Conservation (phyloP, 2,888 invertebrate genomes). For the Drosophila prolongata region DNA sequence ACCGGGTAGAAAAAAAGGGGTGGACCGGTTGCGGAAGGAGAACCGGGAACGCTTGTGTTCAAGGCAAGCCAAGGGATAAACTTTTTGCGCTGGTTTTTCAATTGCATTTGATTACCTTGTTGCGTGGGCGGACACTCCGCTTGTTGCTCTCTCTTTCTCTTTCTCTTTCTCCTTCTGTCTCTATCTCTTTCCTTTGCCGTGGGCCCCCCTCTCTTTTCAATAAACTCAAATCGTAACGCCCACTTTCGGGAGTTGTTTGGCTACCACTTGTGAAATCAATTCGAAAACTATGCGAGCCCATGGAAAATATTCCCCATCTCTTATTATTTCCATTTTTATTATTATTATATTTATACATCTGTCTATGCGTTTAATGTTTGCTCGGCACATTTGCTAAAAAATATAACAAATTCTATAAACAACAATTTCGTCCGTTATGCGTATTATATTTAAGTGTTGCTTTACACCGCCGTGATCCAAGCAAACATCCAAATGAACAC, state of each 20-base stretch:
- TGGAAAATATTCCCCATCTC: slow-evolving; percentile 39
- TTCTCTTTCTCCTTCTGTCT: not conserved
- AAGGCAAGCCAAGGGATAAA: slow-evolving; percentile 65
- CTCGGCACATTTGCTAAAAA: slow-evolving; percentile 15
- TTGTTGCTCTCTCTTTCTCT: slow-evolving; percentile 4
- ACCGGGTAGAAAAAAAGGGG: not conserved
- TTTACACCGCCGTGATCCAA: slow-evolving; percentile 3
- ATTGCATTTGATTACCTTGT: slow-evolving; percentile 79
- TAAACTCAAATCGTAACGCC: slow-evolving; percentile 40
- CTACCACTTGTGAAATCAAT: slow-evolving; percentile 69
- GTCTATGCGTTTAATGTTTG: slow-evolving; percentile 29
- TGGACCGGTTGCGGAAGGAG: slow-evolving; percentile 1
- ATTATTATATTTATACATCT: slow-evolving; percentile 17
- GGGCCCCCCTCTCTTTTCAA: slow-evolving; percentile 51
- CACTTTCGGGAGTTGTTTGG: slow-evolving; percentile 57
- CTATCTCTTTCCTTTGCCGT: slow-evolving; percentile 2
- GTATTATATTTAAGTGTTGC: slow-evolving; percentile 10
- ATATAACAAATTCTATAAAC: slow-evolving; percentile 33
- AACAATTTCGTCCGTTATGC: slow-evolving; percentile 44
- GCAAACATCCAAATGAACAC: slow-evolving; percentile 8
- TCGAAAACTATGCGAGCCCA: slow-evolving; percentile 54
- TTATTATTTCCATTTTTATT: slow-evolving; percentile 46
- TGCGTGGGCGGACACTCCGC: slow-evolving; percentile 56
- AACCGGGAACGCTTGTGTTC: slow-evolving; percentile 32
- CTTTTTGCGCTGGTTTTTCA: slow-evolving; percentile 73